Evolutionary conservation across 2,797 vertebrate species (phyloP).

Genomic region (Spinus pinus): DNA sequence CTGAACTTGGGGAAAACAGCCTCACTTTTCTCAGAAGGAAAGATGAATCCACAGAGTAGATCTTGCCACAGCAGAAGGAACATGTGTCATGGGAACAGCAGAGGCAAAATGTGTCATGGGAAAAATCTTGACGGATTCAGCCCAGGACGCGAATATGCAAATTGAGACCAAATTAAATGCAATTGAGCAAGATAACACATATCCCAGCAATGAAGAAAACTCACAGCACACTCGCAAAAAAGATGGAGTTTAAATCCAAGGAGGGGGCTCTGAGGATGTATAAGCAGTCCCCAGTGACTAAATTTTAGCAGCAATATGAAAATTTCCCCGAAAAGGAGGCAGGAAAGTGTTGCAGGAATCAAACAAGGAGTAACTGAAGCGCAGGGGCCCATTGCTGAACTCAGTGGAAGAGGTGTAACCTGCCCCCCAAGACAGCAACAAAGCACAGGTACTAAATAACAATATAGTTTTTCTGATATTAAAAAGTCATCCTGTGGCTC

Average conservation of each 20-base stretch:
- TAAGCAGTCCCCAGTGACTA: neutral
- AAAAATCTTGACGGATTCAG: constrained; percentile 38
- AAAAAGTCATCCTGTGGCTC: neutral
- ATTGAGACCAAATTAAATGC: constrained; percentile 52
- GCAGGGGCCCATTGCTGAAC: neutral
- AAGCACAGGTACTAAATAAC: neutral
- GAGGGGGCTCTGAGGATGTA: neutral
- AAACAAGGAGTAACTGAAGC: neutral
- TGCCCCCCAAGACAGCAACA: neutral
- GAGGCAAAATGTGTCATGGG: constrained; percentile 51
- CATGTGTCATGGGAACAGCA: constrained; percentile 42
- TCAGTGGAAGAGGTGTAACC: neutral
- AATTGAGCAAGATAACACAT: constrained; percentile 39
- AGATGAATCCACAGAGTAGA: neutral
- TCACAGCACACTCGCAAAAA: neutral
- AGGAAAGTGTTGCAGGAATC: neutral
- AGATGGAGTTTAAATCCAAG: constrained; percentile 2
- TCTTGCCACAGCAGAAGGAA: constrained; percentile 42
- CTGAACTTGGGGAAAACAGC: neutral
- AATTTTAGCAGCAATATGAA: neutral
- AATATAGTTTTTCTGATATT: neutral
- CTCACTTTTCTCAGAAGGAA: neutral
- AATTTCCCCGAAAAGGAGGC: neutral
- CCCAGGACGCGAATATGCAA: constrained; percentile 45
- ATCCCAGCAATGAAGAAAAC: constrained; percentile 31